phyloP scores from a whole-genome alignment of 2,888 invertebrate species.

The Allophyes oxyacanthae region DNA sequence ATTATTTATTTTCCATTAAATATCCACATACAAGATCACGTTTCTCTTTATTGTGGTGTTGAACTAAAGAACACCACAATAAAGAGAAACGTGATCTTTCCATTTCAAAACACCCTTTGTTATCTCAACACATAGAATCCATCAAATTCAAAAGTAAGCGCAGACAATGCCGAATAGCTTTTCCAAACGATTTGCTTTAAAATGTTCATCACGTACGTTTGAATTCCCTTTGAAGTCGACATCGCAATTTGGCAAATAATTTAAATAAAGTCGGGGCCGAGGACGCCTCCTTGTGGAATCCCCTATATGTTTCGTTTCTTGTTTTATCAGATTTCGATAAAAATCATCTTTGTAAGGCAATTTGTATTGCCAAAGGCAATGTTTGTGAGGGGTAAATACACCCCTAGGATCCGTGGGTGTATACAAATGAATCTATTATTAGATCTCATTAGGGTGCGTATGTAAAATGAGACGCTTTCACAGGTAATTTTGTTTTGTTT shows the following conservation, averaged over 20 bases:
- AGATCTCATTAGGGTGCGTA: slow-evolving; percentile 35
- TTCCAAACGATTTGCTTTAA: slow-evolving; percentile 66
- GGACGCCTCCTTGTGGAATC: slow-evolving; percentile 45
- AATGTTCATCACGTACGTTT: slow-evolving; percentile 69
- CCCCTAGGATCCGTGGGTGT: slow-evolving; percentile 3
- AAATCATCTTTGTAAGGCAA: slow-evolving; percentile 31
- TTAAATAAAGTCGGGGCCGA: slow-evolving; percentile 64
- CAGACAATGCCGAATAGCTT: slow-evolving; percentile 61
- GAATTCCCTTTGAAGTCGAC: slow-evolving; percentile 66
- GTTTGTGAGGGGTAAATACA: slow-evolving; percentile 26
- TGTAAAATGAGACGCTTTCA: slow-evolving; percentile 29
- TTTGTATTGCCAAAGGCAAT: slow-evolving; percentile 22
- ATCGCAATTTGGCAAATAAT: slow-evolving; percentile 70
- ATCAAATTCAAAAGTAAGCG: slow-evolving; percentile 49
- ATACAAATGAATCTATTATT: slow-evolving; percentile 37
- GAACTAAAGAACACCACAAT: slow-evolving; percentile 22
- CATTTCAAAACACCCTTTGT: slow-evolving; percentile 46
- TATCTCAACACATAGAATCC: slow-evolving; percentile 45
- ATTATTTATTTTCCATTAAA: neutral
- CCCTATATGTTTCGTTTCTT: slow-evolving; percentile 41
- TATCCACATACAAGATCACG: slow-evolving; percentile 1
- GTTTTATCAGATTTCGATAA: slow-evolving; percentile 41
- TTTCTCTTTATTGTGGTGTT: too few species aligned
- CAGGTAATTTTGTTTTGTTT: slow-evolving; percentile 24
- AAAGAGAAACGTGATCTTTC: slow-evolving; percentile 38